Evolutionary conservation across 1,140 invertebrate genomes (phyloP).

Genomic region (Sinonovacula constricta): DNA sequence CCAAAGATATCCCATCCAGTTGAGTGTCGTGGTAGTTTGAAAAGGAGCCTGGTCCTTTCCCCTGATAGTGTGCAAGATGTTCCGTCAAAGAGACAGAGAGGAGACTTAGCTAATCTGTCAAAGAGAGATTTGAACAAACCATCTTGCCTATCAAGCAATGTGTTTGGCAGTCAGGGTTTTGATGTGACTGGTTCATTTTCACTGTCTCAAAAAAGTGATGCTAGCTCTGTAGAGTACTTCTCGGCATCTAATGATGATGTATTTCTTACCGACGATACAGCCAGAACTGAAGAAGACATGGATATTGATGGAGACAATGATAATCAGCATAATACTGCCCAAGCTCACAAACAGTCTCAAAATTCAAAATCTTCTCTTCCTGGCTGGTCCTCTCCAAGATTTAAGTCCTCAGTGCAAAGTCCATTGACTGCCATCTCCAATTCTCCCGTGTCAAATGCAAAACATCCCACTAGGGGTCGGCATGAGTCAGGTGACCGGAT

Average conservation of each 20-base stretch:
- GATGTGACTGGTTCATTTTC: constrained; percentile 30
- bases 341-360: background rate
- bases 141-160: no score
- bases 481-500: background rate
- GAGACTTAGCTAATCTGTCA: no score
- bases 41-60: constrained; percentile 27
- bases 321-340: background rate
- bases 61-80: constrained; percentile 15
- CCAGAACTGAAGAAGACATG: background rate
- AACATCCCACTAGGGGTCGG: background rate
- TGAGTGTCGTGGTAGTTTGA: no score
- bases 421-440: background rate
- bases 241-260: constrained; percentile 62
- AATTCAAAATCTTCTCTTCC: background rate
- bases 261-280: constrained; percentile 34
- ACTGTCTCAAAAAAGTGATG: constrained; percentile 39
- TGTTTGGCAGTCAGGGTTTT: constrained; percentile 35
- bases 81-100: constrained; percentile 45
- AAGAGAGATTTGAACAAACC: no score
- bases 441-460: background rate
- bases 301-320: background rate
- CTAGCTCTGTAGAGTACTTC: constrained; percentile 55
- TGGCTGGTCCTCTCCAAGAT: no score
- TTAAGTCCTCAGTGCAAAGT: background rate
- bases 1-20: background rate